Percentiles rank a stretch among this genome's conserved stretches.
phyloP scores from a whole-genome alignment of 2,888 invertebrate species.

The Philereme transversata region DNA sequence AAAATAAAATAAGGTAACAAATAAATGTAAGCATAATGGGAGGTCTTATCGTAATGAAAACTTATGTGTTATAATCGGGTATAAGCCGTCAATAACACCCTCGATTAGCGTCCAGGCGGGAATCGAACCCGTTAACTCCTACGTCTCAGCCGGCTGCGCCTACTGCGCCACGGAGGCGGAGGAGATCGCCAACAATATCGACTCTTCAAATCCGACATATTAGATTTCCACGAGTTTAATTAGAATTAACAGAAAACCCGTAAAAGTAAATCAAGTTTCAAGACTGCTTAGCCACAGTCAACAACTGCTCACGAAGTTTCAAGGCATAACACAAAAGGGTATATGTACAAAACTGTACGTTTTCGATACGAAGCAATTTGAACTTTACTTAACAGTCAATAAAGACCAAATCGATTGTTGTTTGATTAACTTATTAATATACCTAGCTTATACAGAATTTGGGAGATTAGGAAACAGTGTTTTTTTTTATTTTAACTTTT shows the following conservation, averaged over 20 bases:
- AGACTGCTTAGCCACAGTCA: constrained; percentile 45
- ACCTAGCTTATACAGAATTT: constrained; percentile 73
- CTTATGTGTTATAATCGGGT: too few relatives aligned
- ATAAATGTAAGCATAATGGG: too few relatives aligned
- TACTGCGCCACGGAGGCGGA: too few relatives aligned
- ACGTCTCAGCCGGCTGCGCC: too few relatives aligned
- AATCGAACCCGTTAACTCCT: too few relatives aligned
- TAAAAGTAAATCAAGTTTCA: constrained; percentile 58
- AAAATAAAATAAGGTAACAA: too few relatives aligned
- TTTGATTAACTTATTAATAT: constrained; percentile 74
- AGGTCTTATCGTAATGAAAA: too few relatives aligned
- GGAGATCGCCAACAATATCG: too few relatives aligned
- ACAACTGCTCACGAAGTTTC: constrained; percentile 73
- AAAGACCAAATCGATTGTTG: constrained; percentile 44
- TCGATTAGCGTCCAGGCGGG: too few relatives aligned
- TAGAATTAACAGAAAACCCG: background rate
- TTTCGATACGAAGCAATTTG: constrained; percentile 35
- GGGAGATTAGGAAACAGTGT: constrained; percentile 74
- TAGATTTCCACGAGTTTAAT: too few relatives aligned
- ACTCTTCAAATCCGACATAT: too few relatives aligned
- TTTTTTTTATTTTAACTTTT: constrained; percentile 57
- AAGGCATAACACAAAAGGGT: constrained; percentile 55
- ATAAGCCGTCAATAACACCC: too few relatives aligned
- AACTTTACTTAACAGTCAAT: constrained; percentile 9
- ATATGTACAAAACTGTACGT: constrained; percentile 51